A percentile compares a stretch with the other conserved stretches of the same genome.
These are phyloP conservation scores for Hyles euphorbiae DNA, from an alignment of 1,140 invertebrate species.

Conservation along the genomic window DNA sequence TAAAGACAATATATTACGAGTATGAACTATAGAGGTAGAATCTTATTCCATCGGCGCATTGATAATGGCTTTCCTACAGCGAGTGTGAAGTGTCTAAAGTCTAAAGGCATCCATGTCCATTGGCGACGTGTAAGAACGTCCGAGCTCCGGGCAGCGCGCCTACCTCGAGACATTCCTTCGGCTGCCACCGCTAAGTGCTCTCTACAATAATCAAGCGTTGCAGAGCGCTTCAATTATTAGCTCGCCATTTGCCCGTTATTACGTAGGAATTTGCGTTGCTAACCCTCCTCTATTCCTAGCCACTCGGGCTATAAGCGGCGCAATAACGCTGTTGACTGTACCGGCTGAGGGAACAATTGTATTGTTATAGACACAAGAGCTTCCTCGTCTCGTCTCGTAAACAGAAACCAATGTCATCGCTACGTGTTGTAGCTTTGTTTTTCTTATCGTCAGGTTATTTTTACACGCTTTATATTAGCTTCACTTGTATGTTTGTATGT, in stretches of 20 bases:
- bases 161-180: no score
- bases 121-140: no score
- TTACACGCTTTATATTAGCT: no score
- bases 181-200: background rate
- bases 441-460: no score
- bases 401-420: slow-evolving; percentile 26
- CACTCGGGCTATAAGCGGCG: slow-evolving; percentile 21
- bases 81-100: no score
- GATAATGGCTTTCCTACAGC: no score
- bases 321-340: slow-evolving; percentile 24
- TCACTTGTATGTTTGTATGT: no score
- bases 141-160: no score
- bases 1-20: no score
- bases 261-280: slow-evolving; percentile 18
- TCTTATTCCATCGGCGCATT: no score
- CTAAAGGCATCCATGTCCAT: no score
- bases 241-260: slow-evolving; percentile 24
- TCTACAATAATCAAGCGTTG: slow-evolving; percentile 13
- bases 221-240: slow-evolving; percentile 20
- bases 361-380: slow-evolving; percentile 25
- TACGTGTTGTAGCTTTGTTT: slow-evolving; percentile 8
- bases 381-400: slow-evolving; percentile 18
- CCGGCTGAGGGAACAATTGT: slow-evolving; percentile 22
- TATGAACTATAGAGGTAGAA: no score
- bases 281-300: slow-evolving; percentile 21